These are phyloP conservation scores for Patella vulgata DNA, from an alignment of 1,140 invertebrate genomes.

Conservation along the genomic window DNA sequence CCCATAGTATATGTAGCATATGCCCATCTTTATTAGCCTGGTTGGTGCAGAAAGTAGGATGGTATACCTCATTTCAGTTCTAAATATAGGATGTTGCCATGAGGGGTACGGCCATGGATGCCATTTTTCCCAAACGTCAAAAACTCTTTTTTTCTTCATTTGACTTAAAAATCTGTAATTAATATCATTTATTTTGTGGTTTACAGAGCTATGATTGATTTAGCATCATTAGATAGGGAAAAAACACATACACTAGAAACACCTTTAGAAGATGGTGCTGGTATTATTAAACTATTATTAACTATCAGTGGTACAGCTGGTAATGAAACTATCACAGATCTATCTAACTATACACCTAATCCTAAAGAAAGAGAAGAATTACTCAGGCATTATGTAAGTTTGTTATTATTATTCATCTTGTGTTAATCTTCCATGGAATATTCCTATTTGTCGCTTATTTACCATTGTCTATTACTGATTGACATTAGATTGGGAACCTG, in stretches of 20 bases:
- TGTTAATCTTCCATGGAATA: neutral
- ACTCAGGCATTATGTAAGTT: slow-evolving; percentile 80
- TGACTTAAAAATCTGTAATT: no score
- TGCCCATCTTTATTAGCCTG: no score
- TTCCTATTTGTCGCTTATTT: neutral
- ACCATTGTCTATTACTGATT: no score
- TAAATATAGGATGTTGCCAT: no score
- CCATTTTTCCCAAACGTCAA: no score
- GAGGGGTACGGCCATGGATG: no score
- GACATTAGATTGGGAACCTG: no score
- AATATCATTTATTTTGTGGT: no score
- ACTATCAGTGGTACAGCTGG: slow-evolving; percentile 93
- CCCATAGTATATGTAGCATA: no score
- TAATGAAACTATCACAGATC: slow-evolving; percentile 87
- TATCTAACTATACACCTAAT: slow-evolving; percentile 85
- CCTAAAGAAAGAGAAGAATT: slow-evolving; percentile 71
- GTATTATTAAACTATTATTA: slow-evolving; percentile 86
- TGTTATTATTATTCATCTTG: neutral
- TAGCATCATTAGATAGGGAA: slow-evolving; percentile 86
- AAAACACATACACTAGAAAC: slow-evolving; percentile 90
- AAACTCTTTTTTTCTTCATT: no score
- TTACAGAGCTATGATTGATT: slow-evolving; percentile 84
- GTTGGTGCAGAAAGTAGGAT: no score
- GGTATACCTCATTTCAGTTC: no score
- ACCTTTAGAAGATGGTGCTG: slow-evolving; percentile 85